Evolutionary conservation across 2,113 vertebrate species (phyloP), one percentile per base, ranked within the genome.

Genomic region (Rhabdornis inornatus): DNA sequence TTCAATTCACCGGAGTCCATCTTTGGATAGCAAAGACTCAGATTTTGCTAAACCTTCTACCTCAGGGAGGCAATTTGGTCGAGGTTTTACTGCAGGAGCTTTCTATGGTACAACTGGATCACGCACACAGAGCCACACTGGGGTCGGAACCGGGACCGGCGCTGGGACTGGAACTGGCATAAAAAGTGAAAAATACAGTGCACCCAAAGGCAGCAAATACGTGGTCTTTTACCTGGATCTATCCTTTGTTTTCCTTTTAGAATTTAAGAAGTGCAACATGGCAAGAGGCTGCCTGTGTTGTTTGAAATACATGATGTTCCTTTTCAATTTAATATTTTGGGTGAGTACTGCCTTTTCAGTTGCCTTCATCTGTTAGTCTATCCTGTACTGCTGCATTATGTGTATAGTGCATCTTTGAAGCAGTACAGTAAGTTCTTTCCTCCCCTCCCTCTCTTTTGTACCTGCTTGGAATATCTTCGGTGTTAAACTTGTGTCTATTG

Each of bases 211-310:
- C 98, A 99, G 99, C 99, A 99, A 99, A 98, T 99, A 99, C 96
- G 99, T 99, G 94, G 99, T 99, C 95, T 99, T 99, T 99, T 99
- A 99, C 98, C 99, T 99, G 99, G 99, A 99, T 98, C 98, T 99
- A 98, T 99, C 99, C 94, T 99, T 99, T 99, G 99, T 99, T 98
- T 99, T 99, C 98, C 99, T 99, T 98, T 98, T 99, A 99, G 99
- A 99, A 98, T 99, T 99, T 98, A 99, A 99, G 99, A 99, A 99
- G 99, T 99, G 98, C 99, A 99, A 99, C 99, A 99, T 99, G 99
- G 99, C 99, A 93, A 98, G 99, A 95, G 99, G 99, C 98, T 99
- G 99, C 97, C 98, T 99, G 92, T 99, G 99, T 98, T 99, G 99
- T 98, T 98, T 99, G 98, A 99, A 99, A 98, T 99, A 99, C 97